Percentiles rank a stretch among this genome's conserved stretches.
These are phyloP conservation scores for Augochlora pura DNA, from an alignment of 1,140 invertebrate species.

Conservation along the genomic window DNA sequence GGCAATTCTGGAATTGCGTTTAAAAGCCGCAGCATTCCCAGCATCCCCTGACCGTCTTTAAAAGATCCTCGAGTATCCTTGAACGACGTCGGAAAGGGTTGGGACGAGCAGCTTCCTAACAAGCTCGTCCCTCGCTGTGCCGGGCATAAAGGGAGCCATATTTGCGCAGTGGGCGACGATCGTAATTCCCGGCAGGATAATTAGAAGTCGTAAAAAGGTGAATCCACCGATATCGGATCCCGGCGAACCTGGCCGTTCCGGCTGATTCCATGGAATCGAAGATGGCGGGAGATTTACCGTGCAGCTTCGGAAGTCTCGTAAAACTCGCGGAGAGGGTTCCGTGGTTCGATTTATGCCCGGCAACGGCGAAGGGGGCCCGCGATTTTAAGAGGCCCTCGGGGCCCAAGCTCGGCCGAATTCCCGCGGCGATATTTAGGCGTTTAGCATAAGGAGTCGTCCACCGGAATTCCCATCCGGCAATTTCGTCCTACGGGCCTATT, in stretches of 20 bases:
- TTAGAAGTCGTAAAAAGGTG: constrained; percentile 38
- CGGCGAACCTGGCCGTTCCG: neutral
- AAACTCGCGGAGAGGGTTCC: constrained; percentile 45
- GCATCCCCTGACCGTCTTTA: too few species aligned
- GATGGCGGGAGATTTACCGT: constrained; percentile 47
- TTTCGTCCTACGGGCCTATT: neutral
- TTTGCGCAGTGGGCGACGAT: constrained; percentile 1
- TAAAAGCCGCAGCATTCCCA: too few species aligned
- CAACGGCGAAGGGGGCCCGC: constrained; percentile 45
- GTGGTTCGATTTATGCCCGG: constrained; percentile 59
- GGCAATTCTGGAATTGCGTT: too few species aligned
- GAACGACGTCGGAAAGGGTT: too few species aligned
- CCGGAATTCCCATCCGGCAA: neutral
- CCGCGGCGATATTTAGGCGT: constrained; percentile 70
- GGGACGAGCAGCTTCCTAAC: neutral
- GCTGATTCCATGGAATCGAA: neutral
- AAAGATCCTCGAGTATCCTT: too few species aligned
- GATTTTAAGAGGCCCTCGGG: constrained; percentile 48
- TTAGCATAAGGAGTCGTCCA: constrained; percentile 56
- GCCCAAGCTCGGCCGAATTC: constrained; percentile 58
- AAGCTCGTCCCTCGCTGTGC: neutral
- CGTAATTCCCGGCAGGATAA: constrained; percentile 41
- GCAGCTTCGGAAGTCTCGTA: constrained; percentile 25
- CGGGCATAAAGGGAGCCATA: neutral
- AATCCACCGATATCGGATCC: constrained; percentile 30